Base-by-base conservation (phyloP, 2,113 vertebrate species). In the Gobius niger region DNA sequence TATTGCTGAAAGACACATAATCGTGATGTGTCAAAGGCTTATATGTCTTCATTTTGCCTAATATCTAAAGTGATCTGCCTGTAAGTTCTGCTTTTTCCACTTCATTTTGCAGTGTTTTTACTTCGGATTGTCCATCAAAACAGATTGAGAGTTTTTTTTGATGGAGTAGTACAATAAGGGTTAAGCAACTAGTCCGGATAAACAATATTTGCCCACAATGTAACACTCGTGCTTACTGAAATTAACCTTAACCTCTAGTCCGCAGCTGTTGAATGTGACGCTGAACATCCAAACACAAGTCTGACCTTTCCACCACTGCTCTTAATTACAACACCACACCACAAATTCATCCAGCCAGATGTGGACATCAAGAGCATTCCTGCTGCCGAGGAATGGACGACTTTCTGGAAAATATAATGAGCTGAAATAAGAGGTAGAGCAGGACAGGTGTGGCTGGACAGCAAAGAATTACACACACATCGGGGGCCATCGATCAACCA, bases 321-420 rank as follows among this genome's bases (percentile, higher is more conserved):
- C 70, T 85, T 85, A 85, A 87, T 86, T 85, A 82, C 68, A 44
- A 52, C 74, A 15, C 57, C 40, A 63, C 76, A 63, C 71, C 3
- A 52, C 40, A 73, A 5, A 65, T 46, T 73, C 65, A 71, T 74
- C 77, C 44, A 50, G 76, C 79, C 90, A 81, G 81, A 90, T 87
- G 82, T 90, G 72, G 53, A 85, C 87, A 76, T 90, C 84, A 82
- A 86, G 86, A 65, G 67, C 72, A 75, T 75, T 72, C 87, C 87
- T 85, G 76, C 76, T 61, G 76, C 70, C 77, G 70, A 70, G 80
- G 84, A 93, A 75, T 82, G 85, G 11, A 11, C 86, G 76, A 81
- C 76, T 74, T 67, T 87, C 87, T 88, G 86, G 78, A 82, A 88
- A 83, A 88, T 81, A 89, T 80, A 81, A 82, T 19, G n/a, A 75